Conservation (phyloP, 1,140 invertebrate species). For the Drosophila melanica region DNA sequence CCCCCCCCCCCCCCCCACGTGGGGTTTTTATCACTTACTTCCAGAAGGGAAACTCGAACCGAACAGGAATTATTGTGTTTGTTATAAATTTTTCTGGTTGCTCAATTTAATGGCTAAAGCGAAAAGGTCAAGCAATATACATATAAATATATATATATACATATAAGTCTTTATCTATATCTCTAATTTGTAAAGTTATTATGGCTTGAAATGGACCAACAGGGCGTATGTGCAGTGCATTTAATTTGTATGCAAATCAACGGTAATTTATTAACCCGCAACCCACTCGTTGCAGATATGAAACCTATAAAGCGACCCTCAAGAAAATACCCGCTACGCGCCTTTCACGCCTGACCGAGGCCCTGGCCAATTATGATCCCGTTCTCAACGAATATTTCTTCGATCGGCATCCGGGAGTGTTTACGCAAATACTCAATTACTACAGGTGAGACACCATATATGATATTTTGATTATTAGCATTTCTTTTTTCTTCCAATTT, state of each 20-base stretch:
- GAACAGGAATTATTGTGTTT: slow-evolving; percentile 16
- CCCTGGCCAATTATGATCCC: slow-evolving; percentile 97
- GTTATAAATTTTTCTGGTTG: slow-evolving; percentile 32
- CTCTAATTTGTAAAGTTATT: slow-evolving; percentile 76
- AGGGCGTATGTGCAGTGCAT: slow-evolving; percentile 58
- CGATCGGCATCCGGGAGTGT: slow-evolving; percentile 98
- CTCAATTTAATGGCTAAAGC: slow-evolving; percentile 51
- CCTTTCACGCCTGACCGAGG: slow-evolving; percentile 94
- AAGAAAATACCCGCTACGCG: slow-evolving; percentile 98
- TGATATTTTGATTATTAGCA: too few relatives aligned
- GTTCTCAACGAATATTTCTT: slow-evolving; percentile 99
- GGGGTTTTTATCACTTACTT: slow-evolving; percentile 61
- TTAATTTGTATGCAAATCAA: slow-evolving; percentile 61
- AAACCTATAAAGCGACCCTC: slow-evolving; percentile 96
- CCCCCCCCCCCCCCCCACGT: slow-evolving; percentile 2
- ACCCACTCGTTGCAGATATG: slow-evolving; percentile 88
- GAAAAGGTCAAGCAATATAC: slow-evolving; percentile 41
- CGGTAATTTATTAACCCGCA: slow-evolving; percentile 33
- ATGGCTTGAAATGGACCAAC: slow-evolving; percentile 39
- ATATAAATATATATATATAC: not conserved
- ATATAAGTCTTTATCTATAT: slow-evolving; percentile 10
- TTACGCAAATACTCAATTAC: slow-evolving; percentile 96
- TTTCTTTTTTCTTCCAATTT: too few relatives aligned
- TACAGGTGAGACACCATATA: slow-evolving; percentile 87
- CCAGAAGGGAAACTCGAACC: slow-evolving; percentile 18